These are phyloP conservation scores for Sebastes oblongus DNA, from an alignment of 2,797 vertebrate species.

Conservation along the genomic window DNA sequence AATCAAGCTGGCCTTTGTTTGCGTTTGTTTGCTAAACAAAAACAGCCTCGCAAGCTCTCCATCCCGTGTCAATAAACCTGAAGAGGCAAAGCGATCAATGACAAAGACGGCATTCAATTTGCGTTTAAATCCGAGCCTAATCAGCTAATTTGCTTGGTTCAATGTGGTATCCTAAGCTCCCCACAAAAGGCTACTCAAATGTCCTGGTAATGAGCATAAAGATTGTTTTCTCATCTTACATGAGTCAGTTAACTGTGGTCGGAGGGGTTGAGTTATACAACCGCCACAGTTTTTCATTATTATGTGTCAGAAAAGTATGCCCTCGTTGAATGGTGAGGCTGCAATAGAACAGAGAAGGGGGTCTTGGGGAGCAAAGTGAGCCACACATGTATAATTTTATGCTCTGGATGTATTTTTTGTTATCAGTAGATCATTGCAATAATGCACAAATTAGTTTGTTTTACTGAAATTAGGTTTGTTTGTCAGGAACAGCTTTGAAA, in stretches of 20 bases:
- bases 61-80: constrained; percentile 59
- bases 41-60: background rate
- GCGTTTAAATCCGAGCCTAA: constrained; percentile 68
- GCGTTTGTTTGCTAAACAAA: constrained; percentile 52
- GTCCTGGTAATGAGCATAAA: constrained; percentile 43
- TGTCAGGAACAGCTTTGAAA: background rate
- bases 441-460: constrained; percentile 6
- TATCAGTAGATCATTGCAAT: background rate
- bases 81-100: constrained; percentile 69
- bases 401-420: constrained; percentile 26
- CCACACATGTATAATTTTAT: background rate
- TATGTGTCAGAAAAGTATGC: background rate
- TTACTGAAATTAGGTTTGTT: constrained; percentile 1
- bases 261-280: constrained; percentile 8
- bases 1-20: constrained; percentile 17
- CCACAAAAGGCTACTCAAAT: constrained; percentile 34
- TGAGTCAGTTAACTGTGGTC: constrained; percentile 7
- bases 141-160: constrained; percentile 74
- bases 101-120: constrained; percentile 72
- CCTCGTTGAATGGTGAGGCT: background rate
- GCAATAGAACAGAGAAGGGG: background rate
- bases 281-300: constrained; percentile 20
- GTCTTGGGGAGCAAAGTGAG: background rate
- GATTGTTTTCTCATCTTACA: constrained; percentile 49
- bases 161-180: constrained; percentile 50